A percentile compares a stretch with the other conserved stretches of the same genome.
phyloP scores from a whole-genome alignment of 2,888 invertebrate species.

The Unio pictorum region DNA sequence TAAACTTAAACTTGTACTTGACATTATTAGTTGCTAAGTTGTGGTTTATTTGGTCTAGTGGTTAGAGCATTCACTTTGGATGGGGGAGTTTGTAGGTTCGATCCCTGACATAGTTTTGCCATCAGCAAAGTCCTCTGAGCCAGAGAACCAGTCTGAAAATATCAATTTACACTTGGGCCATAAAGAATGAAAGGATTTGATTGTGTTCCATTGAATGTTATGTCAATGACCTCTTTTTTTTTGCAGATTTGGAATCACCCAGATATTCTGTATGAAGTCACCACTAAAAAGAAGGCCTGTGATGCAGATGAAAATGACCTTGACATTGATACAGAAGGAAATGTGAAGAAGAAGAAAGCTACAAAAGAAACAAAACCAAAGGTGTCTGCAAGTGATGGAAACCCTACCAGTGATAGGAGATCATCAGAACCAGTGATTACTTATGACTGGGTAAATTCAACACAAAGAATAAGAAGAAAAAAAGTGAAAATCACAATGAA shows the following conservation, averaged over 20 bases:
- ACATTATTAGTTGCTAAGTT: too few species aligned
- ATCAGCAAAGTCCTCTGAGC: too few species aligned
- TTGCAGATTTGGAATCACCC: conserved; percentile 75
- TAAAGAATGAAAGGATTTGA: too few species aligned
- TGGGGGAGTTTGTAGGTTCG: too few species aligned
- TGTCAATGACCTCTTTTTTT: background rate
- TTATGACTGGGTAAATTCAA: conserved; percentile 56
- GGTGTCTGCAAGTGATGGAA: conserved; percentile 3
- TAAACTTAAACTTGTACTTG: too few species aligned
- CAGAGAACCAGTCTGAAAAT: too few species aligned
- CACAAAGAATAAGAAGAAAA: background rate
- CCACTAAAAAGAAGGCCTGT: conserved; percentile 57
- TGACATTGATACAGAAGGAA: conserved; percentile 63
- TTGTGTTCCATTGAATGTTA: too few species aligned
- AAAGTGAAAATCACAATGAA: too few species aligned
- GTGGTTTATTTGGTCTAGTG: too few species aligned
- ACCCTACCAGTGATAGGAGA: conserved; percentile 1
- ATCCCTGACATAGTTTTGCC: too few species aligned
- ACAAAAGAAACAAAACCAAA: conserved; percentile 10
- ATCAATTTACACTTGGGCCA: too few species aligned
- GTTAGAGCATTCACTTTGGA: too few species aligned
- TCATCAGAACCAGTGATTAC: conserved; percentile 38
- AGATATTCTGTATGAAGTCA: conserved; percentile 70
- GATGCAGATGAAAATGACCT: conserved; percentile 66
- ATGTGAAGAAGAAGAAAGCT: conserved; percentile 42